phyloP scores from a whole-genome alignment of 2,113 vertebrate species.

The Mastomys natalensis region DNA sequence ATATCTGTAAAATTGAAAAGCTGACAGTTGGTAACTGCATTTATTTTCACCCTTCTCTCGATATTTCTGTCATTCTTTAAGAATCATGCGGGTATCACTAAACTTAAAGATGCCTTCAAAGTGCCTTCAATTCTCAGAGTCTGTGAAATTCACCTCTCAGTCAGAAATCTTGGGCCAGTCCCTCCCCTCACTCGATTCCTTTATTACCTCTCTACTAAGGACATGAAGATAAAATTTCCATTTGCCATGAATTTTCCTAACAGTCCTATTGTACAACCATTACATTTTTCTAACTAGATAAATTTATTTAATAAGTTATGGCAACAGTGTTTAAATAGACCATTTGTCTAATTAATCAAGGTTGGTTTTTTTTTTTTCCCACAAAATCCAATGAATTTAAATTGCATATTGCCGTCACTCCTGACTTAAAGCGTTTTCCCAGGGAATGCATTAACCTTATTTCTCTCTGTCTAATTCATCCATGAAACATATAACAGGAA shows the following conservation, averaged over 20 bases:
- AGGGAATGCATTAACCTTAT: not conserved
- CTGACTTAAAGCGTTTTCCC: not conserved
- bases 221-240: not conserved
- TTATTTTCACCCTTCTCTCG: not conserved
- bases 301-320: slow-evolving; percentile 27
- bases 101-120: not conserved
- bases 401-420: not conserved
- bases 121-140: not conserved
- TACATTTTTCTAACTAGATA: not conserved
- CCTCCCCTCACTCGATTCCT: not conserved
- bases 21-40: not conserved
- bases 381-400: slow-evolving; percentile 1
- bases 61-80: not conserved
- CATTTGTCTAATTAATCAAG: not conserved
- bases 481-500: not conserved
- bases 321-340: not conserved
- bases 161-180: not conserved
- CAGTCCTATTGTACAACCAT: not conserved
- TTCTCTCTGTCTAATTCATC: not conserved
- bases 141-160: not conserved
- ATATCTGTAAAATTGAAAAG: not conserved
- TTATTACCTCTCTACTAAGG: slow-evolving; percentile 24
- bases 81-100: not conserved
- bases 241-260: not conserved
- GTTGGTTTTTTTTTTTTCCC: not conserved